Percentiles rank a stretch among this genome's conserved stretches.
Conservation (phyloP, 2,797 vertebrate genomes). For the Squalus acanthias region DNA sequence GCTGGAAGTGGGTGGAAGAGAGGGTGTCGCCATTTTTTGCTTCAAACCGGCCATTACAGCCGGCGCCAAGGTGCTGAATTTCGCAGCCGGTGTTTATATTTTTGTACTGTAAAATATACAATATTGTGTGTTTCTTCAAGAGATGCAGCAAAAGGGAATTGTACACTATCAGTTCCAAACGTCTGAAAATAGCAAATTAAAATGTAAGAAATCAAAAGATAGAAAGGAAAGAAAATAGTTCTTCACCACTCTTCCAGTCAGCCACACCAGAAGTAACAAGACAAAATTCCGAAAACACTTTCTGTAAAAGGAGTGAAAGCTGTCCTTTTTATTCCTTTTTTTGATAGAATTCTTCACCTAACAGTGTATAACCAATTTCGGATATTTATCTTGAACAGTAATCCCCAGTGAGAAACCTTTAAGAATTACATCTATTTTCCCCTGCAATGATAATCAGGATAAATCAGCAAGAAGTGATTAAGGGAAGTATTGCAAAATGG, state of each 20-base stretch:
- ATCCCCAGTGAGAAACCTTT: neutral
- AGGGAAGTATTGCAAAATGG: neutral
- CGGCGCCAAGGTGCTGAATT: too few species aligned
- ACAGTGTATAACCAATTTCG: neutral
- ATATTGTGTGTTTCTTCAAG: neutral
- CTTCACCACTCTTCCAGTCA: neutral
- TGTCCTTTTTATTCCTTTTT: neutral
- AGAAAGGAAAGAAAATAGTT: neutral
- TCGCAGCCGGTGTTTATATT: neutral
- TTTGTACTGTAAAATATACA: neutral
- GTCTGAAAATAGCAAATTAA: neutral
- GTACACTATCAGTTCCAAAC: neutral
- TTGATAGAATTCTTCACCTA: neutral
- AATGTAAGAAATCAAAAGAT: neutral
- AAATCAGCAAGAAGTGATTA: neutral
- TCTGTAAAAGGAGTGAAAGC: neutral
- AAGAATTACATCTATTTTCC: neutral
- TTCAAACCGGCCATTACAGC: too few species aligned
- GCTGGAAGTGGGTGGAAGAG: too few species aligned
- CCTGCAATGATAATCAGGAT: neutral
- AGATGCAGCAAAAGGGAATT: neutral
- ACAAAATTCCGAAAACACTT: neutral
- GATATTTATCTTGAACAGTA: neutral
- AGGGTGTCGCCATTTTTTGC: too few species aligned
- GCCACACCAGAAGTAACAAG: neutral